A percentile compares a stretch with the other conserved stretches of the same genome.
These are phyloP conservation scores for Polypedilum pembai DNA, from an alignment of 1,140 invertebrate species.

Conservation along the genomic window DNA sequence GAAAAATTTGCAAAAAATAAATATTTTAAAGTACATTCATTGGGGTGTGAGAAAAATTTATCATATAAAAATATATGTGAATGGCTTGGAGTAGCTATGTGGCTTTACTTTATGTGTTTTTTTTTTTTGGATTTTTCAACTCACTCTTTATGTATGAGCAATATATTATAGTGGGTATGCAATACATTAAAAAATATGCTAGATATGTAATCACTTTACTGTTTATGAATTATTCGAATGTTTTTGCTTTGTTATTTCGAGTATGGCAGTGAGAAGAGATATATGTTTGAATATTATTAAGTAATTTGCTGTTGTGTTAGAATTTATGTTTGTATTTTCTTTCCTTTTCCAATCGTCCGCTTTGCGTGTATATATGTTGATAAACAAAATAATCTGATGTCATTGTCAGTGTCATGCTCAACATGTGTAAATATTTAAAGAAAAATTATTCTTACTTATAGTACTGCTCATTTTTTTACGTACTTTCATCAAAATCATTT, in stretches of 20 bases:
- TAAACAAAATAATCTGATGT: background rate
- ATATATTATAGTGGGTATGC: background rate
- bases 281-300: background rate
- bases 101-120: background rate
- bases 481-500: too few species aligned
- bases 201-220: slow-evolving; percentile 18
- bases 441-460: background rate
- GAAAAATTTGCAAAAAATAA: background rate
- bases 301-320: background rate
- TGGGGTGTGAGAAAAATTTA: slow-evolving; percentile 3
- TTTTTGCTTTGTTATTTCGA: background rate
- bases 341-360: background rate
- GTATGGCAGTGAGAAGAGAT: background rate
- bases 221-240: slow-evolving; percentile 13
- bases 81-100: background rate
- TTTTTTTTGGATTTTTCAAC: too few species aligned
- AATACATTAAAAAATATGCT: slow-evolving; percentile 14
- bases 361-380: background rate
- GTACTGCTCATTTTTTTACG: too few species aligned
- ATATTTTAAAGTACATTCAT: background rate
- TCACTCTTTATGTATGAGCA: too few species aligned
- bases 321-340: slow-evolving; percentile 5
- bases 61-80: background rate
- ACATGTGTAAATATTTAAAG: background rate
- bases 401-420: background rate